Conservation (phyloP, 2,113 vertebrate species). For the Dipodomys merriami region DNA sequence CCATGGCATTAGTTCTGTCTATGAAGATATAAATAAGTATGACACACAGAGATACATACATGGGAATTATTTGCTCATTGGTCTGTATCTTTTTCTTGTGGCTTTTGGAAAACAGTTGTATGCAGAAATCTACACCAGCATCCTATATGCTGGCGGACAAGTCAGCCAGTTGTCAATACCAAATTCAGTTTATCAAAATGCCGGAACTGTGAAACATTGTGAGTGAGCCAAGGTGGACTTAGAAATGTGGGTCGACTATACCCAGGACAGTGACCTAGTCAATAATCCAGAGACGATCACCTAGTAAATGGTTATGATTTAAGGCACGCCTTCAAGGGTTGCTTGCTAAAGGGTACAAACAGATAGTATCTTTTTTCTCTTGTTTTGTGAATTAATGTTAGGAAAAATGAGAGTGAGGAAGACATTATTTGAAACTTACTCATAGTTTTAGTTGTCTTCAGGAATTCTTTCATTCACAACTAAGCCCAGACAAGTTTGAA, state of each 20-base stretch:
- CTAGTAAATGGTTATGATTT: background rate
- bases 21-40: background rate
- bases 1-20: background rate
- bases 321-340: background rate
- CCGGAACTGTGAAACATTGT: too few species aligned
- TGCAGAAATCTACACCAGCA: background rate
- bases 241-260: background rate
- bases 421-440: background rate
- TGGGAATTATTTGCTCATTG: background rate
- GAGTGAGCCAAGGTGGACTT: background rate
- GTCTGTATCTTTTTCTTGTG: background rate
- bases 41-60: background rate
- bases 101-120: background rate
- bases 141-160: background rate
- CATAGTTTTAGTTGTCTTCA: background rate
- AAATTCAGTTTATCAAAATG: background rate
- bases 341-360: background rate
- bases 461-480: background rate
- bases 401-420: constrained; percentile 15
- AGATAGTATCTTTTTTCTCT: too few species aligned
- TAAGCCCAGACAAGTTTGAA: background rate
- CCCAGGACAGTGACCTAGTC: background rate
- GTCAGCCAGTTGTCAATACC: accelerated
- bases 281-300: accelerated
- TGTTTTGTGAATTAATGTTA: constrained; percentile 8